Evolutionary conservation across 2,888 invertebrate genomes (phyloP), one percentile per base, ranked within the genome.

Genomic region (Acanthoscelides obtectus): DNA sequence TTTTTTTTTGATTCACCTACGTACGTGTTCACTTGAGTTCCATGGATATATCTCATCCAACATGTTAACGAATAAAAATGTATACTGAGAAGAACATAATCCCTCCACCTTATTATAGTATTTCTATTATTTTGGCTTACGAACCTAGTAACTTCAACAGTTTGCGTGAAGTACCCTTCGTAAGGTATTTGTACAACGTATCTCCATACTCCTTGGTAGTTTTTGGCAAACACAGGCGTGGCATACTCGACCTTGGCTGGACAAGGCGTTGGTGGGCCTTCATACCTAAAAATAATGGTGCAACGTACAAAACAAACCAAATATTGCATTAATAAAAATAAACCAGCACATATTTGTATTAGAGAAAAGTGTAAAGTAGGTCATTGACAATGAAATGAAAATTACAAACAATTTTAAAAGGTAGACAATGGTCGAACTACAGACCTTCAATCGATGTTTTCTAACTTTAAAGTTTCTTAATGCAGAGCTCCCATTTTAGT

Each of bases 101-200:
- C n/a, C n/a, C n/a, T n/a, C n/a, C n/a, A n/a, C n/a, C n/a, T n/a
- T n/a, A n/a, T n/a, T n/a, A n/a, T n/a, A n/a, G n/a, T n/a, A n/a
- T n/a, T n/a, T n/a, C n/a, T n/a, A n/a, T n/a, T n/a, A n/a, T n/a
- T n/a, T n/a, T n/a, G n/a, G n/a, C n/a, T n/a, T n/a, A n/a, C n/a
- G n/a, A n/a, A n/a, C 91, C 94, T 91, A 64, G 96, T 96, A 74
- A 96, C 94, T 86, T 97, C 96, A 0, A 97, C 93, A 0, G 96
- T 97, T 86, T 97, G 96, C 0, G 96, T 97, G 85, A 97, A 96
- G 86, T 97, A 97, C 0, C 96, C 96, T 85, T 97, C 97, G 82
- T 96, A 95, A 0, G 96, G 97, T 73, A 97, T 97, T 86, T 97
- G 96, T 17, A 97, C 96, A 0, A 97, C 96, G 83, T 97, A 97